Percentiles rank a stretch among this genome's conserved stretches.
Evolutionary conservation across 1,140 invertebrate genomes (phyloP).

Genomic region (Pachyrhynchus sulphureomaculatus): DNA sequence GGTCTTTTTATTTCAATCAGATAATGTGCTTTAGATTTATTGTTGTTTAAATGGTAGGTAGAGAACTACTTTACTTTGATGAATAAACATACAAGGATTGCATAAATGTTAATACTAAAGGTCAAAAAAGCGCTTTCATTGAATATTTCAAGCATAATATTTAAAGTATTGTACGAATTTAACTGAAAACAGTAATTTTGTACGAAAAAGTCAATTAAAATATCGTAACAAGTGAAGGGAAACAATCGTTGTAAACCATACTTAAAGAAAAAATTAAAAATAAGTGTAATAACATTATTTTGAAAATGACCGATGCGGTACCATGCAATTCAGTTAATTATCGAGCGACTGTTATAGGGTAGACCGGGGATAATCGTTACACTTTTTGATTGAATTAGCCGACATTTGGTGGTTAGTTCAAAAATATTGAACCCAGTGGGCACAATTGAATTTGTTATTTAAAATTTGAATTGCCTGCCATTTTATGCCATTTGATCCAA

Average conservation of each 20-base stretch:
- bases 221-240: conserved; percentile 14
- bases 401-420: too few species aligned
- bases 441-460: too few species aligned
- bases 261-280: conserved; percentile 10
- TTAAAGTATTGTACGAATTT: too few species aligned
- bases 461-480: too few species aligned
- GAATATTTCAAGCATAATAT: too few species aligned
- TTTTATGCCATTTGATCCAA: too few species aligned
- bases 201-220: conserved; percentile 9
- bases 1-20: conserved; percentile 11
- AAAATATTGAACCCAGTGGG: too few species aligned
- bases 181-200: neutral
- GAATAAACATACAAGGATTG: too few species aligned
- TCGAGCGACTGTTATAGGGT: conserved; percentile 13
- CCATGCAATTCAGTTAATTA: conserved; percentile 21
- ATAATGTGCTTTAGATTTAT: conserved; percentile 10
- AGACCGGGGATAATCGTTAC: too few species aligned
- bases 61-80: neutral
- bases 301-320: conserved; percentile 18
- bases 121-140: too few species aligned
- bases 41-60: neutral
- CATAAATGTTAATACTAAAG: too few species aligned
- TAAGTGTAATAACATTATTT: conserved; percentile 25
- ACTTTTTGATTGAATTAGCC: too few species aligned
- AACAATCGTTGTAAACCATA: conserved; percentile 5